A percentile compares a stretch with the other conserved stretches of the same genome.
Evolutionary conservation across 1,140 invertebrate species (phyloP).

Genomic region (Aphidius ervi): DNA sequence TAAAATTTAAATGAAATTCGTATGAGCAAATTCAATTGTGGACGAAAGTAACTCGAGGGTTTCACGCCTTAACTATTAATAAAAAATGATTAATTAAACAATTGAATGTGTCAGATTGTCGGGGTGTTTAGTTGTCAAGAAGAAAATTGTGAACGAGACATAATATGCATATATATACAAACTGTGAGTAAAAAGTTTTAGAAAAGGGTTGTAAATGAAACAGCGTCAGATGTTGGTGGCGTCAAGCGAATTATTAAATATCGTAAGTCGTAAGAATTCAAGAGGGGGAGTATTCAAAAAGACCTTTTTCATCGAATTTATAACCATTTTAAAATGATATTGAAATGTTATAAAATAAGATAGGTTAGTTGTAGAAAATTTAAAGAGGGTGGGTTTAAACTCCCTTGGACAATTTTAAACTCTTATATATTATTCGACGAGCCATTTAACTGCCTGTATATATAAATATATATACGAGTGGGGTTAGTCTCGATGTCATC

Average conservation of each 20-base stretch:
- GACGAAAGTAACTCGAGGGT: slow-evolving; percentile 1
- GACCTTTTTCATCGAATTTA: slow-evolving; percentile 6
- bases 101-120: slow-evolving; percentile 7
- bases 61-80: slow-evolving; percentile 10
- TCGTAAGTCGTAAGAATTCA: slow-evolving; percentile 6
- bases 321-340: slow-evolving; percentile 9
- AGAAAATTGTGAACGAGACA: too few species aligned
- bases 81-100: slow-evolving; percentile 22
- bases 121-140: neutral
- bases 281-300: neutral
- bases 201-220: slow-evolving; percentile 10
- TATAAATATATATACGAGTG: neutral
- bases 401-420: too few species aligned
- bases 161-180: too few species aligned
- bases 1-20: slow-evolving; percentile 21
- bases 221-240: slow-evolving; percentile 15
- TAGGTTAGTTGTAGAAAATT: neutral
- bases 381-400: slow-evolving; percentile 8
- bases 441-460: slow-evolving; percentile 12
- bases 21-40: slow-evolving; percentile 17
- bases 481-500: neutral
- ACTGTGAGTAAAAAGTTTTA: neutral
- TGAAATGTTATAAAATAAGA: slow-evolving; percentile 12
- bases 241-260: slow-evolving; percentile 18
- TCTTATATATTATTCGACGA: slow-evolving; percentile 7